phyloP scores from a whole-genome alignment of 2,797 vertebrate genomes.

The Eidolon dupreanum region DNA sequence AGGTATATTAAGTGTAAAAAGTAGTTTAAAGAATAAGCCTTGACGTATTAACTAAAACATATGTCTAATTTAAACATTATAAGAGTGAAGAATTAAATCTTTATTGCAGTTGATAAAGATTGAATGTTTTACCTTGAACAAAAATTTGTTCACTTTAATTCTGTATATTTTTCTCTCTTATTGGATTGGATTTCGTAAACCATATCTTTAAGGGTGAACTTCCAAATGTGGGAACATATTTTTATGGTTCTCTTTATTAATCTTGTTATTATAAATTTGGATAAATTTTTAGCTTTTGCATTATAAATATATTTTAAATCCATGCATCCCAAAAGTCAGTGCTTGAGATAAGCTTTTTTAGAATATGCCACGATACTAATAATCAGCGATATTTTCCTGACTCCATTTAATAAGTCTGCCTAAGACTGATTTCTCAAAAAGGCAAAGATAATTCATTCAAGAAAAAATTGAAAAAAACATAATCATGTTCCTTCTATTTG shows the following conservation, averaged over 20 bases:
- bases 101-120: constrained; percentile 68
- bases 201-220: constrained; percentile 61
- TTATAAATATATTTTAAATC: constrained; percentile 73
- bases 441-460: constrained; percentile 72
- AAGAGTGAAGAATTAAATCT: constrained; percentile 66
- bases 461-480: constrained; percentile 42
- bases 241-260: constrained; percentile 65
- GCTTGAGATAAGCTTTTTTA: constrained; percentile 49
- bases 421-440: constrained; percentile 77
- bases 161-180: constrained; percentile 68
- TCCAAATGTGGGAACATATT: constrained; percentile 71
- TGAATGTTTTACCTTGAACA: constrained; percentile 66
- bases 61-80: constrained; percentile 67
- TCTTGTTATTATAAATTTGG: constrained; percentile 56
- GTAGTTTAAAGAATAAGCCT: constrained; percentile 61
- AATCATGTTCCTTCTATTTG: constrained; percentile 62
- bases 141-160: constrained; percentile 70
- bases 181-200: constrained; percentile 63
- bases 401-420: constrained; percentile 67
- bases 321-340: constrained; percentile 32
- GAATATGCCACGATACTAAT: constrained; percentile 56
- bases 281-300: constrained; percentile 65
- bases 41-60: constrained; percentile 73
- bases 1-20: constrained; percentile 68
- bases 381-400: constrained; percentile 72